Evolutionary conservation across 2,113 vertebrate genomes (phyloP).

Genomic region (Ceuthmochares aereus): DNA sequence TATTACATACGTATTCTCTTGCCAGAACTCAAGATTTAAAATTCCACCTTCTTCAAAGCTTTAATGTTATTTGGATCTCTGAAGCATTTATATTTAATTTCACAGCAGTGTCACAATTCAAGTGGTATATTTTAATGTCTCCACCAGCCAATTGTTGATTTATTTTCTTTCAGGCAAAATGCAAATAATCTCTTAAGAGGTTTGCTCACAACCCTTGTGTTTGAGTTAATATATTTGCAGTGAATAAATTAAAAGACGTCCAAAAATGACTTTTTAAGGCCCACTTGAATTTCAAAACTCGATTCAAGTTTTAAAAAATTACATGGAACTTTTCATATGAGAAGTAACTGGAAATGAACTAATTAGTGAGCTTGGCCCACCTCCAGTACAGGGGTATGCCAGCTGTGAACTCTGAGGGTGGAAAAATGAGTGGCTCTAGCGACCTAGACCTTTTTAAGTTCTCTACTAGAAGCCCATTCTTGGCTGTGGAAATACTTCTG

Average conservation of each 20-base stretch:
- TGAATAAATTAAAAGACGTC: conserved; percentile 48
- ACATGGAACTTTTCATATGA: background rate
- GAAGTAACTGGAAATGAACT: background rate
- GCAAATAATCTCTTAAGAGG: conserved; percentile 68
- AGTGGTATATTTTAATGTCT: conserved; percentile 56
- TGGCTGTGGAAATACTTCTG: background rate
- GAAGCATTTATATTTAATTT: conserved; percentile 67
- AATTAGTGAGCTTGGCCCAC: background rate
- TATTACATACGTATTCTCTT: conserved; percentile 9
- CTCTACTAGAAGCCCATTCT: background rate
- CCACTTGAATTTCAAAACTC: background rate
- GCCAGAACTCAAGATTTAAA: conserved; percentile 48
- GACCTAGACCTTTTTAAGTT: background rate
- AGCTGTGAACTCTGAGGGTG: background rate
- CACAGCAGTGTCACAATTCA: conserved; percentile 36
- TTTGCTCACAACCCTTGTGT: conserved; percentile 42
- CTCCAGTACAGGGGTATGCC: fast-evolving
- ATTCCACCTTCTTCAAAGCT: conserved; percentile 35
- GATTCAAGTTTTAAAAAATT: background rate
- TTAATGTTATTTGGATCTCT: conserved; percentile 39
- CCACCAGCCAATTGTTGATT: conserved; percentile 49
- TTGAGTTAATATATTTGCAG: conserved; percentile 30
- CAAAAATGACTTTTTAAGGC: background rate
- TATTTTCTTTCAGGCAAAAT: conserved; percentile 71
- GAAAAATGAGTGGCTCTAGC: background rate